Evolutionary conservation across 2,888 invertebrate genomes (phyloP), one percentile per base, ranked within the genome.

Genomic region (Apamea anceps): DNA sequence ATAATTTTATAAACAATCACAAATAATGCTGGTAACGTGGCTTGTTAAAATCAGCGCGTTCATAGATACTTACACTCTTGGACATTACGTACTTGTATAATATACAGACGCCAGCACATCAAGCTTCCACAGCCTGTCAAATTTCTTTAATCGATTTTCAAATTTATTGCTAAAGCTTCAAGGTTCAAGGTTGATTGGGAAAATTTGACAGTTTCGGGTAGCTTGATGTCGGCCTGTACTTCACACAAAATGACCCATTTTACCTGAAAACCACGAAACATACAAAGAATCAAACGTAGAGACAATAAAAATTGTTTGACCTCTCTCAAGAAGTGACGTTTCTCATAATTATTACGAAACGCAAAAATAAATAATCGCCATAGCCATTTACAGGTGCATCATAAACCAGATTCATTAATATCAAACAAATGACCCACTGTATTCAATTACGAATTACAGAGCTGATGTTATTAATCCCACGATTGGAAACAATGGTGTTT

Each of bases 391-490:
- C 28, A 51, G 13, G 71, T 66, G 10, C 15, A 62, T 1, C 1
- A 10, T n/a, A 67, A 71, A 60, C 25, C 66, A 45, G 57, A 21
- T 48, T 81, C 13, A 42, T 63, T 42, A 51, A 71, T 72, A 57
- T 32, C 37, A 77, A 72, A 77, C 77, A 77, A 62, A 71, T 15
- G 62, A 75, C 13, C 21, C 21, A 32, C 42, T 25, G 62, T 72
- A 45, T 82, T 73, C 68, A 70, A 51, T 84, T 15, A 32, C 37
- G 10, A 42, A 54, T 72, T 32, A 54, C 54, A 2, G n/a, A 75
- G 57, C 57, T 28, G 5, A 72, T 80, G 68, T 84, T 75, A 75
- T 79, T 70, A 79, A 66, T 80, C 63, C 48, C 68, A 62, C 57
- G 63, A 32, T 66, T 62, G 42, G 3, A 66, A 62, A 84, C 80